Percentiles rank a stretch among this genome's conserved stretches.
These are phyloP conservation scores for Drosophila mojavensis DNA, from an alignment of 1,140 invertebrate species.

Conservation along the genomic window DNA sequence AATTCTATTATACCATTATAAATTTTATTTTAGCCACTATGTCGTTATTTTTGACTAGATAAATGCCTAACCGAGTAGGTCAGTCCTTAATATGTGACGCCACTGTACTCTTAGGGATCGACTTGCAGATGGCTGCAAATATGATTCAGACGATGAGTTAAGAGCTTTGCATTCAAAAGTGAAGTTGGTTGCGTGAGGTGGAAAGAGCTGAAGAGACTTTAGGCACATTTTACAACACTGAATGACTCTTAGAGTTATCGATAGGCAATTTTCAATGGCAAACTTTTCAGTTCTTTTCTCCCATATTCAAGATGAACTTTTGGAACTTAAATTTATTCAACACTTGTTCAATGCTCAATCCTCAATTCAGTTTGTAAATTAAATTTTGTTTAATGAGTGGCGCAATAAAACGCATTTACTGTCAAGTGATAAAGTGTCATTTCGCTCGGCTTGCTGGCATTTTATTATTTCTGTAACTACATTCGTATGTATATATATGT, in stretches of 20 bases:
- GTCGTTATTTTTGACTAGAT: no score
- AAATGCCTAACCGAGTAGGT: no score
- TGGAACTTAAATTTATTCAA: conserved; percentile 1
- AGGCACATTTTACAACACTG: no score
- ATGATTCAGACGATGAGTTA: not conserved
- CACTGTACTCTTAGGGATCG: not conserved
- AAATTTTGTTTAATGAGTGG: conserved; percentile 79
- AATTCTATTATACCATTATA: no score
- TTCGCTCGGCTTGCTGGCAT: conserved; percentile 50
- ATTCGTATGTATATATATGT: not conserved
- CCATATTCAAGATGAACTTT: no score
- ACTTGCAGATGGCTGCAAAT: not conserved
- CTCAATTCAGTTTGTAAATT: conserved; percentile 59
- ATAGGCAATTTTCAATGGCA: no score
- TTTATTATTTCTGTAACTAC: conserved; percentile 16
- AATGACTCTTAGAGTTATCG: no score
- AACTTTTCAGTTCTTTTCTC: no score
- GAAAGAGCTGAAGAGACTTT: not conserved
- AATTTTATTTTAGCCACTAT: no score
- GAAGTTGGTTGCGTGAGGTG: not conserved
- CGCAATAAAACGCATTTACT: conserved; percentile 81
- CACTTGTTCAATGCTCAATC: not conserved
- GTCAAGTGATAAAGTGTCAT: conserved; percentile 80
- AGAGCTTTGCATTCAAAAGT: not conserved
- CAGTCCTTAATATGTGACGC: not conserved